Evolutionary conservation across 2,888 invertebrate species (phyloP), one percentile per base, ranked within the genome.

Genomic region (Steinernema carpocapsae): DNA sequence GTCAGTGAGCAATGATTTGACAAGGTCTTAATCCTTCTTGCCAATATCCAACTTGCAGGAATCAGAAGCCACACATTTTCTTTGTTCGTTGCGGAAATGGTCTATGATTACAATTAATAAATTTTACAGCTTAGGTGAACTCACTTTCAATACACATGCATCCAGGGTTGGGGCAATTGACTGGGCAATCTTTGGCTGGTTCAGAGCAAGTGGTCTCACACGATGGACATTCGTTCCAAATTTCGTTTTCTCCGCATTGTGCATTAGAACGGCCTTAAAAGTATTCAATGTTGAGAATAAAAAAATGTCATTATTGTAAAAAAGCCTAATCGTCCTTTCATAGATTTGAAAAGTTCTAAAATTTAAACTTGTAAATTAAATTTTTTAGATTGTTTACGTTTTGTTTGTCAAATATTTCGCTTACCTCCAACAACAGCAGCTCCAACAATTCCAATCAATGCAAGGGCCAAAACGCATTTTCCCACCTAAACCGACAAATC

Each of bases 161-260:
- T 56, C 26, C 26, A 3, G 56, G 56, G 26, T 24, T 6, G 7
- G 19, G 56, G 17, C 56, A 56, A 19, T 22, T 17, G n/a, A 26
- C 2, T 6, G 26, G 6, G 56, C 56, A 56, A 22, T 10, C 56
- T 6, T 24, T 56, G 22, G 26, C 26, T 17, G 22, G 56, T 17
- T 56, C 26, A 22, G 3, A 22, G 26, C 56, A 56, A 3, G 56
- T 19, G 12, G 56, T 22, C 56, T 56, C 56, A 26, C 56, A 56
- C 14, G 56, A 56, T 6, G 56, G 56, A 56, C 56, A 56, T 24
- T 56, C 56, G 26, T 26, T 56, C 56, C 56, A 56, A 17, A 56
- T 22, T 24, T 56, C 56, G 56, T 56, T 56, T 6, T 56, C 56
- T 14, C 26, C 56, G 26, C 56, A 56, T 56, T 22, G 22, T 6